A percentile compares a stretch with the other conserved stretches of the same genome.
Evolutionary conservation across 2,888 invertebrate species (phyloP).

Genomic region (Nemurella pictetii): DNA sequence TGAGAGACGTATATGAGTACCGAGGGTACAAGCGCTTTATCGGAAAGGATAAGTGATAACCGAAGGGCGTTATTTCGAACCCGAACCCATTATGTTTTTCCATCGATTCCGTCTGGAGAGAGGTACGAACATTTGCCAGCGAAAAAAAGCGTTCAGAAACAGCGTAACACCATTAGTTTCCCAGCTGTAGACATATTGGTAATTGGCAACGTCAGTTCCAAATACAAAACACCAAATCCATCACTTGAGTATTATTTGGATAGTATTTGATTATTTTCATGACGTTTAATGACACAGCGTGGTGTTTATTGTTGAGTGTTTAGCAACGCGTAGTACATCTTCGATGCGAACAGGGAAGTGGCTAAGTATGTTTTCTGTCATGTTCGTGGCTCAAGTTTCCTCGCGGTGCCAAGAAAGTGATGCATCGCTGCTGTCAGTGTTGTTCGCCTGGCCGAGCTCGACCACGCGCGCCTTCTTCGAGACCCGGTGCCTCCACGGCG

Average conservation of each 20-base stretch:
- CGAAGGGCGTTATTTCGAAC: not conserved
- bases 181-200: not conserved
- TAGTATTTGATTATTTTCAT: not conserved
- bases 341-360: slow-evolving; percentile 1
- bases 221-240: not conserved
- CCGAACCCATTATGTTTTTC: not conserved
- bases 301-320: not conserved
- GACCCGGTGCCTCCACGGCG: not conserved
- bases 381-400: slow-evolving; percentile 6
- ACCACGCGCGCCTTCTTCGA: not conserved
- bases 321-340: not conserved
- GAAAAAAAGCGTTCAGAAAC: not conserved
- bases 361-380: slow-evolving; percentile 13
- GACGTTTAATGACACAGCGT: not conserved
- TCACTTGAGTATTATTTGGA: not conserved
- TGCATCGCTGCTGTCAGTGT: not conserved
- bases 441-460: not conserved
- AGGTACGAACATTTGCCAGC: not conserved
- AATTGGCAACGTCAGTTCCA: not conserved
- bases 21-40: not conserved
- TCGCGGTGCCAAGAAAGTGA: slow-evolving; percentile 4
- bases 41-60: not conserved
- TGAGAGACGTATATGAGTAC: not conserved
- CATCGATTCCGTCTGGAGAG: not conserved
- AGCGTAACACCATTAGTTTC: not conserved